These are phyloP conservation scores for Acanthurus leucopareius DNA, from an alignment of 2,797 vertebrate species.

Conservation along the genomic window DNA sequence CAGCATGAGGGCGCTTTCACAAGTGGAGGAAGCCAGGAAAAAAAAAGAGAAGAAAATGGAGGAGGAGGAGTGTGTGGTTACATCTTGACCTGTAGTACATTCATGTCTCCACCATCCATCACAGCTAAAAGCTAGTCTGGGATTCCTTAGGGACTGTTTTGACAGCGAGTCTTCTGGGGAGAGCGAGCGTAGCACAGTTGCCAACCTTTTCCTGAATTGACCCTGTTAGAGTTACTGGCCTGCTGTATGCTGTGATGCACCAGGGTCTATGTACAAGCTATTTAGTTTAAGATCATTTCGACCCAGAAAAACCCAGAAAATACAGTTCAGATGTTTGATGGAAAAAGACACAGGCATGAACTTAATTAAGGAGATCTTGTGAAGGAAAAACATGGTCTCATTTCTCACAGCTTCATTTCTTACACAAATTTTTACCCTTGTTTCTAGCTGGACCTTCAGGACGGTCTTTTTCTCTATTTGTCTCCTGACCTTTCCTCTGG, in stretches of 20 bases:
- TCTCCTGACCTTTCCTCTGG: neutral
- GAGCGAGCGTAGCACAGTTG: neutral
- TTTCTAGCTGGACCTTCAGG: neutral
- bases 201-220: constrained; percentile 26
- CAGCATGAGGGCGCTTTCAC: constrained; percentile 64
- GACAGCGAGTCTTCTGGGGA: constrained; percentile 48
- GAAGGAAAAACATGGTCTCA: no score
- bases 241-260: neutral
- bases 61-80: constrained; percentile 37
- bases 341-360: neutral
- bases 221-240: neutral
- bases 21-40: constrained; percentile 6
- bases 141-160: constrained; percentile 42
- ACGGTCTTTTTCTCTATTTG: neutral
- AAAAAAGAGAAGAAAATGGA: constrained; percentile 10
- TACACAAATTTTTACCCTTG: neutral
- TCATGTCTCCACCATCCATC: constrained; percentile 50
- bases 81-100: constrained; percentile 26
- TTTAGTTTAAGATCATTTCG: neutral
- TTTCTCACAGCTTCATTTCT: neutral
- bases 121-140: constrained; percentile 37
- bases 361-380: no score
- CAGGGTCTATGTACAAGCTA: neutral
- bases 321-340: neutral
- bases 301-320: neutral